Conservation (phyloP, 2,888 invertebrate genomes). For the Pecten maximus region DNA sequence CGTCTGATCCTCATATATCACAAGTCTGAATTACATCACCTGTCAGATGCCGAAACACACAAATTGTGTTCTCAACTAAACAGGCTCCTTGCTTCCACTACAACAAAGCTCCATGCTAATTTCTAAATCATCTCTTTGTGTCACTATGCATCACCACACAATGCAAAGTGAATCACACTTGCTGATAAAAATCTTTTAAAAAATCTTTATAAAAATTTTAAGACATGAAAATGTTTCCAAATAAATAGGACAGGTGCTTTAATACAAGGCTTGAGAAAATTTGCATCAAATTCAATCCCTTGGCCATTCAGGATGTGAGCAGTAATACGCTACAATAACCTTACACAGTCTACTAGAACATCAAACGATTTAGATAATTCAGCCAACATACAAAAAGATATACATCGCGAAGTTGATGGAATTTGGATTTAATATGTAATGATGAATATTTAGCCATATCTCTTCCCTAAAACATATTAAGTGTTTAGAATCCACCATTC, state of each 20-base stretch:
- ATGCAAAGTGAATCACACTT: background rate
- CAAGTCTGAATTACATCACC: background rate
- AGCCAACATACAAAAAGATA: background rate
- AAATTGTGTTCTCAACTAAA: background rate
- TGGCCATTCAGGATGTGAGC: background rate
- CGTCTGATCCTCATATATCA: background rate
- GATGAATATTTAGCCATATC: background rate
- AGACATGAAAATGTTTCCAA: background rate
- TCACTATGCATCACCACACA: background rate
- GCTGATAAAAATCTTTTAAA: background rate
- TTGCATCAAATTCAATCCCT: background rate
- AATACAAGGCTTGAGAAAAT: background rate
- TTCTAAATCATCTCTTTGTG: constrained; percentile 20
- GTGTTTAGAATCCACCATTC: background rate
- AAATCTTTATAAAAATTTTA: background rate
- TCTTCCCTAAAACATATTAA: background rate
- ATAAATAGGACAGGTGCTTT: background rate
- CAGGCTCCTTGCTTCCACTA: background rate
- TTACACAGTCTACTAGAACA: background rate
- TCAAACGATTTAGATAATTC: background rate
- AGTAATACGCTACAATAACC: constrained; percentile 10
- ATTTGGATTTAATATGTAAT: background rate
- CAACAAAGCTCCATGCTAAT: background rate
- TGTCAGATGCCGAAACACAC: background rate
- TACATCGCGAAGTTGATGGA: background rate